Base-by-base conservation (phyloP, 2,113 vertebrate species). In the Mesembrinibis cayennensis region DNA sequence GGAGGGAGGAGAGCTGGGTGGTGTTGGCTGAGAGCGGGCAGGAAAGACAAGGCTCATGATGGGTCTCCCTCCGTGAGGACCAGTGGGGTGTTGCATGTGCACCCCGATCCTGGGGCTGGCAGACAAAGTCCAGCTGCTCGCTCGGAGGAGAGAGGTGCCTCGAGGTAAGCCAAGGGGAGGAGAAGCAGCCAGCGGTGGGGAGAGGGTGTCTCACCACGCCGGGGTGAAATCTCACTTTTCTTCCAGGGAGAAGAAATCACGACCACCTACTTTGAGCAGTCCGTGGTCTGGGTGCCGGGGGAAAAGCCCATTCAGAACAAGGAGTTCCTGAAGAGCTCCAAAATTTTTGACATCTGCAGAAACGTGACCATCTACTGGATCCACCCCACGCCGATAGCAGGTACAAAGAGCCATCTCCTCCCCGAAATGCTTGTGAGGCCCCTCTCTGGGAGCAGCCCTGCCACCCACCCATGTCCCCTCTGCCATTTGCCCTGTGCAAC, bases 281-380 rank as follows among this genome's bases (percentile, higher is more conserved):
- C 98, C 3, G 82, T 98, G 91, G 97, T 98, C 92, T 99, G 98
- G 98, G 96, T 99, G 55, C 98, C 98, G 15, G 98, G 96, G 47
- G 98, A 98, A 95, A 98, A 98, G 56, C 98, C 98, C 42, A 98
- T 98, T 95, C 98, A 98, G 97, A 98, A 98, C 84, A 97, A 97
- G 89, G 98, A 98, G 36, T 99, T 99, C 89, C 97, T 99, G 70
- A 98, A 97, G 87, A 97, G 91, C 86, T 98, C 98, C 89, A 98
- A 97, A 95, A 98, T 99, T 72, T 97, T 98, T 93, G 98, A 98
- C 69, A 97, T 98, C 32, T 99, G 98, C 89, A 96, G 97, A 83
- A 98, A 98, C 1, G 95, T 98, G 72, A 98, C 98, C 58, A 96
- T 98, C 74, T 98, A 98, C 92, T 99, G 98, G 98, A 98, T 99